Base-by-base conservation (phyloP, 2,113 vertebrate genomes). In the Chrysemys picta region DNA sequence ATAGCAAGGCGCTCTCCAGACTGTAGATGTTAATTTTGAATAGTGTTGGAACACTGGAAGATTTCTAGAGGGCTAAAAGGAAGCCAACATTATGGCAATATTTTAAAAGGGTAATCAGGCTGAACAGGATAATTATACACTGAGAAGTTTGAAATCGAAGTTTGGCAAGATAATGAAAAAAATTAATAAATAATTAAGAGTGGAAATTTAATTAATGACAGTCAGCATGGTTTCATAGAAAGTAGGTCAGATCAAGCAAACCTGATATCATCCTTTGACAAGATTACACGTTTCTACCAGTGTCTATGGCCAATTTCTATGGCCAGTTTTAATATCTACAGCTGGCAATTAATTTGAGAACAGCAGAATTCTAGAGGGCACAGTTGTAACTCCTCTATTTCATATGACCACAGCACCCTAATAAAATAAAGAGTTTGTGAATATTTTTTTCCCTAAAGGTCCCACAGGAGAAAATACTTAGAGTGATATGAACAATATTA, bases 381-480 rank as follows among this genome's bases (percentile, higher is more conserved):
- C 56, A 94, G 10, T 8, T 50, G 47, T 79, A 86, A 88, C 42
- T 31, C 65, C 57, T 85, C 31, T 95, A 59, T 95, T 95, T 92
- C 50, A 91, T 50, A 13, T 89, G 90, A 95, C 93, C 83, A 95
- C 38, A 96, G 81, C 82, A 65, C 69, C 0, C 0, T 81, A 31
- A n/a, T 81, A 89, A 95, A 96, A 93, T 89, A 91, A 75, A 85
- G 24, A 85, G 87, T 31, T 80, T 76, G 57, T 87, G 53, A 93
- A 95, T 91, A 95, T 54, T 75, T 59, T 95, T 95, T 95, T 95
- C 38, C 47, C 82, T 80, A 89, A 50, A 94, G 87, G 91, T 96
- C 50, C 72, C 94, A 84, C 49, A 90, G 88, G 80, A 84, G 56
- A 93, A 96, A 95, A 96, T 87, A 42, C 81, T 90, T 91, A 57